Base-by-base conservation (phyloP, 2,113 vertebrate species). In the Pogona vitticeps region DNA sequence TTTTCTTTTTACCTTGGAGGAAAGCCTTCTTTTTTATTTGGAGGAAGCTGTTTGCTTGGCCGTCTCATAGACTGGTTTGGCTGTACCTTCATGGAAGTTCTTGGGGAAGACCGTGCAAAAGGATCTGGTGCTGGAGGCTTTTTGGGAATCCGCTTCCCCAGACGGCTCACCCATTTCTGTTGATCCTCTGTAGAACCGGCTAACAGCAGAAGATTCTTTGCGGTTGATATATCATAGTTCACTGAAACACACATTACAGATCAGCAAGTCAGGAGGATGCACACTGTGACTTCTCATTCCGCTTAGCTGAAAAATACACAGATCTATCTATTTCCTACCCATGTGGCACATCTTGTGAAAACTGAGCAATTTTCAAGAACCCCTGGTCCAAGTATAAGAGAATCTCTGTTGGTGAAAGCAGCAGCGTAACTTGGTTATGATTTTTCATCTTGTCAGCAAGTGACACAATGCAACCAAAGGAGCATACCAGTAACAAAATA, bases 101-200 rank as follows among this genome's bases (percentile, higher is more conserved):
- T 97, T 38, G 99, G 99, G 58, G 99, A 99, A 75, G 98, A 99
- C 83, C 98, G 97, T 83, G 98, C 97, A 88, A 98, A 98, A 63
- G 97, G 97, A 84, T 99, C 98, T 26, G 98, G 96, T 0, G 97
- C 96, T 0, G 98, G 98, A 40, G 98, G 98, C 95, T 99, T 99
- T 96, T 99, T 99, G 81, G 98, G 99, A 83, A 99, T 99, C 93
- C 98, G 99, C 96, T 99, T 99, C 85, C 99, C 98, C 93, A 99
- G 95, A 76, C 98, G 97, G 95, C 97, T 98, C 87, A 99, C 98
- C 99, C 99, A 99, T 92, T 99, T 99, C 93, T 99, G 98, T 96
- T 99, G 99, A 72, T 99, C 98, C 93, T 99, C 99, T 1, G 98
- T 99, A 77, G 98, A 98, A 75, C 94, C 91, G 40, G 99, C 99